Percentiles rank a stretch among this genome's conserved stretches.
Evolutionary conservation across 2,113 vertebrate species (phyloP).

Genomic region (Hippocampus zosterae): DNA sequence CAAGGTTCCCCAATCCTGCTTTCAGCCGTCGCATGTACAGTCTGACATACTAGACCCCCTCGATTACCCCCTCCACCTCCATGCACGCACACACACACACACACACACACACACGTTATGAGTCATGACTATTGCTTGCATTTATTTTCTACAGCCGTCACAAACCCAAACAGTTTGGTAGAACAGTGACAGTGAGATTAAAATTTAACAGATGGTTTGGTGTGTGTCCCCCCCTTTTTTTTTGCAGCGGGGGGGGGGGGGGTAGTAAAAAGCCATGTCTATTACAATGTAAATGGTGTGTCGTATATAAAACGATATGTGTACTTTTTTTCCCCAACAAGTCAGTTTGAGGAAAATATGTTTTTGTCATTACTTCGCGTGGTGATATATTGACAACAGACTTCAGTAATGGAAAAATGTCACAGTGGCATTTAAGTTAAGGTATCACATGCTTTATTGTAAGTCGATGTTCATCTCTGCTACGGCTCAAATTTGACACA

Average conservation of each 20-base stretch:
- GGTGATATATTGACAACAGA: too few species aligned
- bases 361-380: too few species aligned
- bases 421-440: too few species aligned
- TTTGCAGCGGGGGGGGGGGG: too few species aligned
- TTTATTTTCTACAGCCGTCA: slow-evolving; percentile 49
- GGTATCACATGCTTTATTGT: background rate
- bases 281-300: background rate
- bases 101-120: background rate
- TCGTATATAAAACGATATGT: background rate
- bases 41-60: slow-evolving; percentile 16
- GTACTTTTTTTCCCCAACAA: too few species aligned
- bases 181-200: slow-evolving; percentile 63
- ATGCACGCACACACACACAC: background rate
- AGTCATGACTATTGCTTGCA: background rate
- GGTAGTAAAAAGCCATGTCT: background rate
- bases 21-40: slow-evolving; percentile 42
- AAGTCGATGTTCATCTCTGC: background rate
- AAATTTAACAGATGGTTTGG: slow-evolving; percentile 61
- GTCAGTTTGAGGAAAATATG: too few species aligned
- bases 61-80: background rate
- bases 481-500: background rate
- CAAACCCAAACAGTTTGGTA: slow-evolving; percentile 54
- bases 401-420: too few species aligned
- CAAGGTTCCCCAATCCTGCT: background rate
- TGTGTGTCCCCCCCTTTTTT: slow-evolving; percentile 18